These are phyloP conservation scores for Musca vetustissima DNA, from an alignment of 1,140 invertebrate species.

Conservation along the genomic window DNA sequence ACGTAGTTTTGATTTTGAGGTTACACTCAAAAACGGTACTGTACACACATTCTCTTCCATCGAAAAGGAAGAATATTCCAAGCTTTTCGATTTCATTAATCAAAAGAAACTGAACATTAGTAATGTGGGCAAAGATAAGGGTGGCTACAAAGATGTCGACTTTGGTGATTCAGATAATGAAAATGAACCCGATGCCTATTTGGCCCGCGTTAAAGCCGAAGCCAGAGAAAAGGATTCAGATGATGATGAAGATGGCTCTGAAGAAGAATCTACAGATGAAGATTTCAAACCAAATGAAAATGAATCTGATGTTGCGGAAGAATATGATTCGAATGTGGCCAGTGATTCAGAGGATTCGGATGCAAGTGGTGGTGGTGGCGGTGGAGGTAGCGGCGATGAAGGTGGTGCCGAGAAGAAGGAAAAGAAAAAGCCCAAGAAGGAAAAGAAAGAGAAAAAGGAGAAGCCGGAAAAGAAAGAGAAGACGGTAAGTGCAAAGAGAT, in stretches of 20 bases:
- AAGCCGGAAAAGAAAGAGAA: constrained; percentile 69
- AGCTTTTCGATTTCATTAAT: constrained; percentile 93
- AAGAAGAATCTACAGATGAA: constrained; percentile 80
- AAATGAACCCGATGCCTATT: constrained; percentile 94
- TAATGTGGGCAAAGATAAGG: constrained; percentile 90
- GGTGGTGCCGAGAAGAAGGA: constrained; percentile 55
- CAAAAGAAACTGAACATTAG: constrained; percentile 94
- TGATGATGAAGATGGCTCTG: constrained; percentile 61
- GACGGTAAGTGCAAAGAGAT: background rate
- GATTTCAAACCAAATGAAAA: constrained; percentile 79
- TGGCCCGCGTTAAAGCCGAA: constrained; percentile 94
- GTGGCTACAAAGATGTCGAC: constrained; percentile 80
- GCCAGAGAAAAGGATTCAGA: constrained; percentile 84
- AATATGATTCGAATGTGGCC: constrained; percentile 65
- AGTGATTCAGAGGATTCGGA: constrained; percentile 58
- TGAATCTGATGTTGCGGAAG: constrained; percentile 78
- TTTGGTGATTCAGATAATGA: constrained; percentile 93
- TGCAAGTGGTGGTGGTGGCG: constrained; percentile 54
- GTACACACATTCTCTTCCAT: constrained; percentile 96
- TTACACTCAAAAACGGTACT: constrained; percentile 87
- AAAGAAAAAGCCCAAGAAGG: constrained; percentile 61
- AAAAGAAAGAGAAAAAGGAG: constrained; percentile 73
- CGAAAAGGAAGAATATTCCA: constrained; percentile 98
- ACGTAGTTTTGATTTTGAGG: constrained; percentile 97
- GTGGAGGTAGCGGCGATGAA: constrained; percentile 34